Base-by-base conservation (phyloP, 2,888 invertebrate genomes). In the Trachelus iudaicus region DNA sequence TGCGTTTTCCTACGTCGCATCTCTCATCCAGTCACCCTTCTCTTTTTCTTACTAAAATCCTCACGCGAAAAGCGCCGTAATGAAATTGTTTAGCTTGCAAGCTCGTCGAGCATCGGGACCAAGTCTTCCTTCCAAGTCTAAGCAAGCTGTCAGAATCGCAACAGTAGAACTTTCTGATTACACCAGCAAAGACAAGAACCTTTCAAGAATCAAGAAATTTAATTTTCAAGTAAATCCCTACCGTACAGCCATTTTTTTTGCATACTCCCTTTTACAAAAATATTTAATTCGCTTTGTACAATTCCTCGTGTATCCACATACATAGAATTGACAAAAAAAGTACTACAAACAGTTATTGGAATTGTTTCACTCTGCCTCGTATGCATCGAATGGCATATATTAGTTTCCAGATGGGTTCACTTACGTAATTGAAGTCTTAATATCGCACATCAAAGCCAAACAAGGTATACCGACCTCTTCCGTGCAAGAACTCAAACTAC, bases 401-500 rank as follows among this genome's bases (percentile, higher is more conserved):
- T 83, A 86, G 81, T 85, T 86, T 83, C 83, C 85, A 81, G 83
- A 82, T 79, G 76, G 76, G 75, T 79, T 78, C 78, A 75, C 79
- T 76, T 79, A 81, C 82, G 83, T 85, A 86, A 86, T 88, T 85
- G 82, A 79, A 82, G 82, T 80, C 83, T 84, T 82, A 82, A 84
- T 87, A 84, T 86, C 80, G 75, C 73, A 79, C 79, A 81, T 81
- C 82, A 83, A 86, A 86, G 84, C 81, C 73, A 79, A 56, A 75
- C 79, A 75, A 77, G 69, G 76, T 12, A 71, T 56, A 23, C 23
- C 23, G 71, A 34, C 71, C 71, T 75, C 80, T 80, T 75, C 69
- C 78, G 69, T 73, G 77, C 79, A 81, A 79, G 74, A 74, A 56
- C 73, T 30, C 69, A 71, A 75, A 71, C 11, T 37, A 69, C 75